Conservation (phyloP, 2,113 vertebrate genomes). For the Leucopternis melanops region DNA sequence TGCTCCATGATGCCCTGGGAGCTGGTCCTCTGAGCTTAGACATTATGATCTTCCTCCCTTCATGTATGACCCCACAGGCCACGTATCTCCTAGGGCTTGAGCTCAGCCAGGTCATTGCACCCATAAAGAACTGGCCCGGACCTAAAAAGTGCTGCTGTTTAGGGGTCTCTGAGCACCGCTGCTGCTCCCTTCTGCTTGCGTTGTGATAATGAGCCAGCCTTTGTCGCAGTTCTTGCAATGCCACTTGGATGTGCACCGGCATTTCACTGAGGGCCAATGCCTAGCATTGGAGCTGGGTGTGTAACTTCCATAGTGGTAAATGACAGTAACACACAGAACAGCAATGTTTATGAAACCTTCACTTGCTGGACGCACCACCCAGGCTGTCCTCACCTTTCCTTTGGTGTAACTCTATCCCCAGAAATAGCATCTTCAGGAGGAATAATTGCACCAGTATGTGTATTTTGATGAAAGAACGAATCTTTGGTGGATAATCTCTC, state of each 20-base stretch:
- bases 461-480: background rate
- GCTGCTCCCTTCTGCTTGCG: background rate
- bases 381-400: background rate
- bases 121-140: background rate
- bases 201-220: background rate
- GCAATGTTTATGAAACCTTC: background rate
- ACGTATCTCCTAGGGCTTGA: background rate
- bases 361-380: background rate
- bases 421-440: background rate
- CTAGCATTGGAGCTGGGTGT: background rate
- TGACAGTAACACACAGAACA: background rate
- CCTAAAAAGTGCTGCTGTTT: background rate
- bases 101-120: background rate
- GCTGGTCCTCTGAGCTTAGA: background rate
- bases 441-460: background rate
- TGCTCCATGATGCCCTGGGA: background rate
- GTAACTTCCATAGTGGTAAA: background rate
- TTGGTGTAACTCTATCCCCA: background rate
- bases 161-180: background rate
- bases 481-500: background rate
- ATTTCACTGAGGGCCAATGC: background rate
- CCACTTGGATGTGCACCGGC: background rate
- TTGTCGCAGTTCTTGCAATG: background rate
- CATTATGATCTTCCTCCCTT: background rate
- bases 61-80: background rate